Percentiles rank a stretch among this genome's conserved stretches.
These are phyloP conservation scores for Mormyrops attenuatus DNA, from an alignment of 2,797 vertebrate species.

Conservation along the genomic window DNA sequence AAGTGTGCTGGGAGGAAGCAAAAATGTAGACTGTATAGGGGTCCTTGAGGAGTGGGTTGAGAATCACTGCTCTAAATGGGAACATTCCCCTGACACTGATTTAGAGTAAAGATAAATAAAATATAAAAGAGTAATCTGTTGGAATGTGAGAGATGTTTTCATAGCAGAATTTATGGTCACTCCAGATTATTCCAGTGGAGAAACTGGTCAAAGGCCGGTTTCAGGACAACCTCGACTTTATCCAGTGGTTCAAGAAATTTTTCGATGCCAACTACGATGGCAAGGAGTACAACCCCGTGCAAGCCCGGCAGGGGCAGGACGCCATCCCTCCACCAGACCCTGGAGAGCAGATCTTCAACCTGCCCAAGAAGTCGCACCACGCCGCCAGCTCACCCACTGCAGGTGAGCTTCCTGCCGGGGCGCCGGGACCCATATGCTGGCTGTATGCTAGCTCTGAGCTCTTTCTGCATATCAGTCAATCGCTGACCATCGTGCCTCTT, in stretches of 20 bases:
- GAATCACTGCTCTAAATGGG: background rate
- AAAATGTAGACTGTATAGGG: background rate
- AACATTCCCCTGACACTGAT: background rate
- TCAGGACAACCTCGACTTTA: constrained; percentile 99
- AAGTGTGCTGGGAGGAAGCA: background rate
- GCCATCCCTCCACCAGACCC: constrained; percentile 95
- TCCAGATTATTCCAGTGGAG: constrained; percentile 96
- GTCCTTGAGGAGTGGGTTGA: background rate
- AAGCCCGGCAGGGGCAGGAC: constrained; percentile 95
- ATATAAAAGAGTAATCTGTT: background rate
- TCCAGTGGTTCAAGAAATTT: constrained; percentile 99
- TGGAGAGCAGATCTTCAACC: constrained; percentile 98
- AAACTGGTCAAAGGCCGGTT: constrained; percentile 98
- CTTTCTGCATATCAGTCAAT: background rate
- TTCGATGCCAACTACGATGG: constrained; percentile 98
- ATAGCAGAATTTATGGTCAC: background rate
- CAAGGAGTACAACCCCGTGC: constrained; percentile 94
- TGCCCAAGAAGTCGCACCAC: constrained; percentile 95
- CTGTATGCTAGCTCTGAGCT: background rate
- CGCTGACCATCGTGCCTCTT: background rate
- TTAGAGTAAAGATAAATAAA: background rate
- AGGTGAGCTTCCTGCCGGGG: constrained; percentile 59
- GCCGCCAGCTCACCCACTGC: constrained; percentile 93
- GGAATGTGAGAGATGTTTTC: background rate
- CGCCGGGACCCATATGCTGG: background rate